These are phyloP conservation scores for Salmo trutta DNA, from an alignment of 2,797 vertebrate genomes.

Conservation along the genomic window DNA sequence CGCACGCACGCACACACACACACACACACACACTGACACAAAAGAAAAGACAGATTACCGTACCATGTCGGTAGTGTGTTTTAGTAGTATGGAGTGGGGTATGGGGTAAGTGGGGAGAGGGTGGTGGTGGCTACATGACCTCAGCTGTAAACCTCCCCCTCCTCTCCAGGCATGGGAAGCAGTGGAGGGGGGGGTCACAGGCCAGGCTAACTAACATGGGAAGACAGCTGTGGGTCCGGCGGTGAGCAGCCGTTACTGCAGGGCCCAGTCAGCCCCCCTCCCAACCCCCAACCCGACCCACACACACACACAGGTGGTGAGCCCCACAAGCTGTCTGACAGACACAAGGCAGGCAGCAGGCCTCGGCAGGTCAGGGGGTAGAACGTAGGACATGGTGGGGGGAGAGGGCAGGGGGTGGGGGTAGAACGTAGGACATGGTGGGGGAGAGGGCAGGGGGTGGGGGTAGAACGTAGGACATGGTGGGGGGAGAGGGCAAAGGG, in stretches of 20 bases:
- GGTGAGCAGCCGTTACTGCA: conserved; percentile 74
- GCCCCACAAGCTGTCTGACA: conserved; percentile 39
- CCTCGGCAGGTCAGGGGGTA: background rate
- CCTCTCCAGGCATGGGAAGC: conserved; percentile 72
- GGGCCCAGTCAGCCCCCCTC: conserved; percentile 21
- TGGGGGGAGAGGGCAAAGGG: background rate
- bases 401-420: background rate
- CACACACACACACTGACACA: conserved; percentile 30
- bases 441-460: background rate
- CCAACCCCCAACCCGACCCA: conserved; percentile 32
- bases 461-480: background rate
- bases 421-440: background rate
- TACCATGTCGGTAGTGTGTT: conserved; percentile 32
- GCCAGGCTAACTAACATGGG: conserved; percentile 18
- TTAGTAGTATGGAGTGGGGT: background rate
- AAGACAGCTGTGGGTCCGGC: conserved; percentile 77
- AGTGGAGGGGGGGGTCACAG: conserved; percentile 67
- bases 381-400: background rate
- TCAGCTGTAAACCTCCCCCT: conserved; percentile 61
- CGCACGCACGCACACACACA: conserved; percentile 23
- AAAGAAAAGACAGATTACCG: background rate
- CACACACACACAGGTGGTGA: conserved; percentile 12
- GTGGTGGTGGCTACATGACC: conserved; percentile 43
- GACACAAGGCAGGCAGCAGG: background rate
- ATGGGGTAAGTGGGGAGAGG: conserved; percentile 39